Conservation (phyloP, 2,797 vertebrate genomes). For the Ficedula albicollis region DNA sequence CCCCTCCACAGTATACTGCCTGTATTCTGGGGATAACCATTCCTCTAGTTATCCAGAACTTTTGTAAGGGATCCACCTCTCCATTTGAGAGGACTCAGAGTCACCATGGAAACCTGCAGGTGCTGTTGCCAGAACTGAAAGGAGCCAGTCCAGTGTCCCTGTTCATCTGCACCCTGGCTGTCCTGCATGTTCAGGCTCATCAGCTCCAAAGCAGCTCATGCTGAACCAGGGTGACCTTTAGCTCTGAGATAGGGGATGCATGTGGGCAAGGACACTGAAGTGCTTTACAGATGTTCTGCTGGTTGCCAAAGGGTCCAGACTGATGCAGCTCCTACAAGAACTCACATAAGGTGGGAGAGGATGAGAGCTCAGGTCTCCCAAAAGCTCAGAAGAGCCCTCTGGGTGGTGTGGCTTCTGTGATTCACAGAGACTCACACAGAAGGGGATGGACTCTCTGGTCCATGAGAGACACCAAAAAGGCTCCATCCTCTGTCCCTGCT, state of each 20-base stretch:
- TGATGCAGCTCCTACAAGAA: background rate
- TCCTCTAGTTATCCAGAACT: background rate
- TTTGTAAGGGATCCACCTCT: background rate
- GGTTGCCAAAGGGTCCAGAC: background rate
- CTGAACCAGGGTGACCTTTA: background rate
- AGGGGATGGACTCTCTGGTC: too few relatives aligned
- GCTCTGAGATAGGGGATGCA: background rate
- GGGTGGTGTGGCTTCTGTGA: background rate
- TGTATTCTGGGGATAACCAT: background rate
- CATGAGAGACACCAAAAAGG: background rate
- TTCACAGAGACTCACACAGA: rapidly evolving
- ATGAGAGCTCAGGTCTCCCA: background rate
- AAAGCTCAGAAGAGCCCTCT: background rate
- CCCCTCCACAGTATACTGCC: background rate
- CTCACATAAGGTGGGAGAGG: background rate
- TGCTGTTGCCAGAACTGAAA: background rate
- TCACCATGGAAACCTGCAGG: background rate
- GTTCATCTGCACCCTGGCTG: background rate
- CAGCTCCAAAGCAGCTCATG: background rate
- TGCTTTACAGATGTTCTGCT: rapidly evolving
- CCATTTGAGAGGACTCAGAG: background rate
- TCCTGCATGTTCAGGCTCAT: background rate
- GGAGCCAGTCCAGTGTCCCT: rapidly evolving
- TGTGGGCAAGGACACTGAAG: background rate
- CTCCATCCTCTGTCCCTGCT: background rate